phyloP scores from a whole-genome alignment of 1,140 invertebrate species.

The Drosophila ficusphila region DNA sequence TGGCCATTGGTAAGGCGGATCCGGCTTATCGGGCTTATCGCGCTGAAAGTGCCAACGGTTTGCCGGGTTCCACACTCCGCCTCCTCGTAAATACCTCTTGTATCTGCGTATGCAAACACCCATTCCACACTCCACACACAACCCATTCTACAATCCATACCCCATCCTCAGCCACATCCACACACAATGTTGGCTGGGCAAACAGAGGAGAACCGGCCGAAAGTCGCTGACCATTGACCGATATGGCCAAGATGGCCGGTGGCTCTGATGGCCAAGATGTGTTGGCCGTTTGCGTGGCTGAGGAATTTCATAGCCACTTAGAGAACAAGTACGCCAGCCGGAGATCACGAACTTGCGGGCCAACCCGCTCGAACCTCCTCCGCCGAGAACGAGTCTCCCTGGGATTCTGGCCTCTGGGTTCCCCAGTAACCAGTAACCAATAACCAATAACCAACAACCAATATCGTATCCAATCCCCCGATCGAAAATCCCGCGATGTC shows the following conservation, averaged over 20 bases:
- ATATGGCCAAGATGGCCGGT: conserved; percentile 44
- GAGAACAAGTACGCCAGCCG: conserved; percentile 66
- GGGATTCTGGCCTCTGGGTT: not conserved
- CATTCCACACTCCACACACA: conserved; percentile 37
- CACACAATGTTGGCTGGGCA: conserved; percentile 58
- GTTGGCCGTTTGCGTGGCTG: conserved; percentile 63
- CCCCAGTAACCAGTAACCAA: not conserved
- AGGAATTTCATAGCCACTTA: conserved; percentile 77
- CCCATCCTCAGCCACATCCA: too few species aligned
- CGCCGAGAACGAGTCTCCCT: conserved; percentile 16
- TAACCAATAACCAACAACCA: not conserved
- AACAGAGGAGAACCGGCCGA: conserved; percentile 64
- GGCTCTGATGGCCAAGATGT: conserved; percentile 38
- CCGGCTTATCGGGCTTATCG: conserved; percentile 55
- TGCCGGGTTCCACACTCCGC: conserved; percentile 2
- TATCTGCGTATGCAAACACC: conserved; percentile 75
- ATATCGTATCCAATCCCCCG: too few species aligned
- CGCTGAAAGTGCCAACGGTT: conserved; percentile 35
- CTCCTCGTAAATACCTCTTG: conserved; percentile 70
- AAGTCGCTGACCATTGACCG: conserved; percentile 76
- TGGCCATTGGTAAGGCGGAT: too few species aligned
- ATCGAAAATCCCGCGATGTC: conserved; percentile 2
- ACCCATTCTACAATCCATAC: conserved; percentile 39
- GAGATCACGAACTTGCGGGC: conserved; percentile 78
- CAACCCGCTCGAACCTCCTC: conserved; percentile 63